Evolutionary conservation across 2,113 vertebrate species (phyloP), one percentile per base, ranked within the genome.

Genomic region (Cygnus buccinator): DNA sequence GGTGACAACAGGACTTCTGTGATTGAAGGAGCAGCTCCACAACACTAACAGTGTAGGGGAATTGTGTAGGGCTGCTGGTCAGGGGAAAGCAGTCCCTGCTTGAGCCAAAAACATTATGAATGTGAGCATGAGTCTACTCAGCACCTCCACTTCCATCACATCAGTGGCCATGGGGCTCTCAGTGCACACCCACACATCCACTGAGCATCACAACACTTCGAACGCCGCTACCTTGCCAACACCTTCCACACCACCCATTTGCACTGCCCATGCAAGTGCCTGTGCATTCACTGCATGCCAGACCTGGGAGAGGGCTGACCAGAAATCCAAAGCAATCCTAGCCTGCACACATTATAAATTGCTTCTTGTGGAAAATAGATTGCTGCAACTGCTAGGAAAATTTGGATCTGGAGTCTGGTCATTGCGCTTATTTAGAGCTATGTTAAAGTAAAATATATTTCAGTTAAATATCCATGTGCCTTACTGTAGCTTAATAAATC

Each of bases 201-300:
- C 68, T 44, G 85, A 84, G 66, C 75, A 52, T 15, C 25, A 1
- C 67, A 4, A 13, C 2, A 29, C 80, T n/a, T 29, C 18, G 14
- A 4, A 1, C 15, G 4, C 39, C 4, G 0, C 57, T 11, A 4
- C 6, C 31, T 0, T 4, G 35, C 9, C 2, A 4, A 19, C 41
- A 37, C 26, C 59, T 70, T n/a, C 59, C 72, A 37, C 33, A 16
- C 6, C 44, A 11, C 11, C 10, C 13, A 0, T 33, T 17, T 6
- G 31, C 72, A 61, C 44, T 46, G 67, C 62, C 59, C 8, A 25
- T 11, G 1, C 2, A 1, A 14, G 54, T 12, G 44, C 39, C 73
- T n/a, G 43, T 0, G 0, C 13, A 0, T 48, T 39, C 2, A 0
- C 10, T 3, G 0, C 10, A 8, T 2, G 0, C 2, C 0, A 46